These are phyloP conservation scores for Ctenicera cuprea DNA, from an alignment of 2,888 invertebrate species.

Conservation along the genomic window DNA sequence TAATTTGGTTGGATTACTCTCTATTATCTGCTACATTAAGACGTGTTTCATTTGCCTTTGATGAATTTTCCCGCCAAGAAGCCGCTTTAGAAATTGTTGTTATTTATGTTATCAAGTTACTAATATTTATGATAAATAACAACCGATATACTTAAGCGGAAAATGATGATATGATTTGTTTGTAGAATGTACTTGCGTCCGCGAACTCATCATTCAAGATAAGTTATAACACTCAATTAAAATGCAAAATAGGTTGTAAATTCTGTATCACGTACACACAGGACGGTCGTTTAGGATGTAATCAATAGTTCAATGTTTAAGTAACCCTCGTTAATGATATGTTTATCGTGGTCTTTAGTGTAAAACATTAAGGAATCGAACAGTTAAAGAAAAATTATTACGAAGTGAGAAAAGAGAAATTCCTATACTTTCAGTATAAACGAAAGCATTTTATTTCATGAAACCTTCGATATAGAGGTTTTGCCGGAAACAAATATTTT, in stretches of 20 bases:
- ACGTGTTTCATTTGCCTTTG: constrained; percentile 8
- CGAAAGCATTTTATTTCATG: no score
- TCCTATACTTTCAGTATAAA: no score
- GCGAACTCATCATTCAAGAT: not conserved
- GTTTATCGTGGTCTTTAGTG: no score
- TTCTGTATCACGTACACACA: not conserved
- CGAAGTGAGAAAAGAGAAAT: no score
- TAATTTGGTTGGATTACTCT: not conserved
- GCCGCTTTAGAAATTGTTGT: constrained; percentile 2
- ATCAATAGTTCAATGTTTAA: no score
- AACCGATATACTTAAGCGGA: constrained; percentile 8
- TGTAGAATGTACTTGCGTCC: not conserved
- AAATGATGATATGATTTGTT: constrained; percentile 9
- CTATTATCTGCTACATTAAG: constrained; percentile 14
- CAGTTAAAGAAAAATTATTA: no score
- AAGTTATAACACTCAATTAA: constrained; percentile 6
- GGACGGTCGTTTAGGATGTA: no score
- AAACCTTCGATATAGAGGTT: no score
- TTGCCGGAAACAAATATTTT: no score
- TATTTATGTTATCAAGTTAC: constrained; percentile 5
- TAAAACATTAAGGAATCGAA: no score
- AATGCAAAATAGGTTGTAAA: constrained; percentile 27
- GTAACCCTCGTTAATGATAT: no score
- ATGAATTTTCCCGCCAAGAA: constrained; percentile 4
- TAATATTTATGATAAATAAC: not conserved